A percentile compares a stretch with the other conserved stretches of the same genome.
These are phyloP conservation scores for Sternarchorhynchus goeldii DNA, from an alignment of 2,797 vertebrate species.

Conservation along the genomic window DNA sequence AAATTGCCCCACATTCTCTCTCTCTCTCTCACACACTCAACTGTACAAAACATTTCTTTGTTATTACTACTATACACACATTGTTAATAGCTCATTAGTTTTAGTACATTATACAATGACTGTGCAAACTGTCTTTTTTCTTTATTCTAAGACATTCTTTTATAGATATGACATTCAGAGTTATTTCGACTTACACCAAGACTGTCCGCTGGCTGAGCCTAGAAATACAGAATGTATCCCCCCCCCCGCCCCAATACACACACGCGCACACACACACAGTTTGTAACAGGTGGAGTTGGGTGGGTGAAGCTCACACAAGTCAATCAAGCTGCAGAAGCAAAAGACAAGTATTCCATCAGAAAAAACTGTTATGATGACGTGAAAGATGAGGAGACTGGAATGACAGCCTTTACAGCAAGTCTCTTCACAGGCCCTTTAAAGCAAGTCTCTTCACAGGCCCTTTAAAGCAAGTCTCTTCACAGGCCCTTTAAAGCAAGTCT, in stretches of 20 bases:
- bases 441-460: neutral
- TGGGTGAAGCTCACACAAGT: neutral
- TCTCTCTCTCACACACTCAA: neutral
- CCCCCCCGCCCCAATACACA: neutral
- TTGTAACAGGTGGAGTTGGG: neutral
- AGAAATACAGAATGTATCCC: conserved; percentile 31
- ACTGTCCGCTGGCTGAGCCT: conserved; percentile 32
- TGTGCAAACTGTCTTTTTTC: conserved; percentile 71
- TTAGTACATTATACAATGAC: conserved; percentile 62
- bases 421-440: neutral
- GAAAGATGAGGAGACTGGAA: neutral
- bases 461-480: neutral
- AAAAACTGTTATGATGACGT: neutral
- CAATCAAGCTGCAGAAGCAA: conserved; percentile 18
- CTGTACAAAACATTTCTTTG: conserved; percentile 44
- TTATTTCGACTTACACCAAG: conserved; percentile 24
- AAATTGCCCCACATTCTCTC: neutral
- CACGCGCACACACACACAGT: neutral
- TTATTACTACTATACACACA: conserved; percentile 40
- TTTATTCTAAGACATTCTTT: conserved; percentile 70
- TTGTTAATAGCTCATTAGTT: conserved; percentile 48
- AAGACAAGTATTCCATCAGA: neutral
- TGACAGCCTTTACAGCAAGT: neutral
- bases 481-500: neutral
- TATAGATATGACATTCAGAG: conserved; percentile 70